Conservation (phyloP, 1,140 invertebrate species). For the Uloborus diversus region DNA sequence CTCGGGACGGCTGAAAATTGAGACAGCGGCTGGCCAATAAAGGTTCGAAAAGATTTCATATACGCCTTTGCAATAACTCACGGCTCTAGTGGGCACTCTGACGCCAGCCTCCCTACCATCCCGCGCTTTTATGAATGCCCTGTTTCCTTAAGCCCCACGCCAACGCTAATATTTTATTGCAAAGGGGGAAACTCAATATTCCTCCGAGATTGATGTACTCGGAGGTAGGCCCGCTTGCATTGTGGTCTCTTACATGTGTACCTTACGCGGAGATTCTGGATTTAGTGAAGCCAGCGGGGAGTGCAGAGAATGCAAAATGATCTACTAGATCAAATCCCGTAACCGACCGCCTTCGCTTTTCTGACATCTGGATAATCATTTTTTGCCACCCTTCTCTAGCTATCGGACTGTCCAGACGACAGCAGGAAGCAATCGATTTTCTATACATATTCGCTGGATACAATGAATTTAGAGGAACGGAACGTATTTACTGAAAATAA, state of each 20-base stretch:
- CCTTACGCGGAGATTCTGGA: slow-evolving; percentile 10
- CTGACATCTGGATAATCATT: slow-evolving; percentile 46
- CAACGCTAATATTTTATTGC: slow-evolving; percentile 47
- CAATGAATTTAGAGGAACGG: slow-evolving; percentile 5
- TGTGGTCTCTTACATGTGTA: slow-evolving; percentile 34
- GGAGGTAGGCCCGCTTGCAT: background rate
- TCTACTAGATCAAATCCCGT: slow-evolving; percentile 34
- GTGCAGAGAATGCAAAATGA: slow-evolving; percentile 51
- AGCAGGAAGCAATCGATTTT: background rate
- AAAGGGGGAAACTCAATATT: slow-evolving; percentile 46
- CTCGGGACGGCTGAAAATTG: slow-evolving; percentile 23
- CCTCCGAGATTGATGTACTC: slow-evolving; percentile 23
- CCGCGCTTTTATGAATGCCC: slow-evolving; percentile 46
- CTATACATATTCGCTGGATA: background rate
- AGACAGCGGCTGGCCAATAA: slow-evolving; percentile 44
- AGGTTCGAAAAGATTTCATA: slow-evolving; percentile 37
- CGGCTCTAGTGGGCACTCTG: slow-evolving; percentile 30
- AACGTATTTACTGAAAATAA: too few relatives aligned
- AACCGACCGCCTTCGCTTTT: slow-evolving; percentile 46
- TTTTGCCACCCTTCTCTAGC: background rate
- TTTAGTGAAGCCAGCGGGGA: slow-evolving; percentile 14
- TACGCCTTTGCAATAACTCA: slow-evolving; percentile 44
- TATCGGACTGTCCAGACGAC: slow-evolving; percentile 12
- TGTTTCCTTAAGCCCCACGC: slow-evolving; percentile 26
- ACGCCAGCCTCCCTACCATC: background rate